Conservation (phyloP, 2,113 vertebrate genomes). For the Chaetorhynchus papuensis region DNA sequence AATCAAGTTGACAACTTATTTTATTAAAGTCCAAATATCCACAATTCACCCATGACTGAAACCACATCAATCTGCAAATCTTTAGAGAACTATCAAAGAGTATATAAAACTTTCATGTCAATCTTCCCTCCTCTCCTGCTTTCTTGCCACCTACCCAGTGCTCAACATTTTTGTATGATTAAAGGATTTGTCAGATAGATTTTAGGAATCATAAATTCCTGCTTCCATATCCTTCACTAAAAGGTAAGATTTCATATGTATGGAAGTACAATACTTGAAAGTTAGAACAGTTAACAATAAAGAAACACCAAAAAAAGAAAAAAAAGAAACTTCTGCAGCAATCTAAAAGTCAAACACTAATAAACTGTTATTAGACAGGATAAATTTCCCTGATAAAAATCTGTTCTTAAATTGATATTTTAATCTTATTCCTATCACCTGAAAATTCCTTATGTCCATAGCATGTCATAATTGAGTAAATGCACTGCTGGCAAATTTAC, state of each 20-base stretch:
- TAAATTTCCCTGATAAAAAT: neutral
- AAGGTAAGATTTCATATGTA: neutral
- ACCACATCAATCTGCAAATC: neutral
- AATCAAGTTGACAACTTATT: neutral
- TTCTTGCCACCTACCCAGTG: neutral
- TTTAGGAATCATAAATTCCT: neutral
- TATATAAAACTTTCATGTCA: neutral
- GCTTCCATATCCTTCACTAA: neutral
- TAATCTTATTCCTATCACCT: neutral
- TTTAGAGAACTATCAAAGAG: neutral
- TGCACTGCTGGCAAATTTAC: neutral
- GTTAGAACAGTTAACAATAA: neutral
- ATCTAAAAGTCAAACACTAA: neutral
- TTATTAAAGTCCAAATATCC: neutral
- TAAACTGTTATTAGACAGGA: neutral
- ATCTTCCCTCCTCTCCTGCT: neutral
- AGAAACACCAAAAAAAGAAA: neutral
- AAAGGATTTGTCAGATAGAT: neutral
- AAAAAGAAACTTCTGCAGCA: neutral
- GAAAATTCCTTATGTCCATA: neutral
- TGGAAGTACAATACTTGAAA: neutral
- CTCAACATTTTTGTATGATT: neutral
- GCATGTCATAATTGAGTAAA: neutral
- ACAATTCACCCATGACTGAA: neutral
- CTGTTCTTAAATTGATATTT: neutral